Conservation (phyloP, 2,888 invertebrate genomes). For the Apotomis betuletana region DNA sequence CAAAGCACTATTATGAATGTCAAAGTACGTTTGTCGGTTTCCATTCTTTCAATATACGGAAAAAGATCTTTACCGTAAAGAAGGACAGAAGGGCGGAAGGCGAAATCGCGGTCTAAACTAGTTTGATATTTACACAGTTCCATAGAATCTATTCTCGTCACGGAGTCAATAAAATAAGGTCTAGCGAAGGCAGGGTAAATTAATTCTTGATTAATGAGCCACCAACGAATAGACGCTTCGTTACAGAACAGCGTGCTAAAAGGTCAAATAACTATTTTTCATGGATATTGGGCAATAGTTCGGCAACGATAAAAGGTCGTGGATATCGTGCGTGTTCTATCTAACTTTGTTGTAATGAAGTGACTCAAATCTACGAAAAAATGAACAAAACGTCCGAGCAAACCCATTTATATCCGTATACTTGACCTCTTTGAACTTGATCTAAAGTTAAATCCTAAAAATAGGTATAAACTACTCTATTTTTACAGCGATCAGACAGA, state of each 20-base stretch:
- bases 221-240: constrained; percentile 14
- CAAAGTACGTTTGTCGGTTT: no score
- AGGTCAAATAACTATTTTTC: constrained; percentile 35
- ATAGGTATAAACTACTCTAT: no score
- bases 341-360: no score
- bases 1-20: no score
- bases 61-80: neutral
- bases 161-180: constrained; percentile 20
- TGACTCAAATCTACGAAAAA: no score
- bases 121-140: neutral
- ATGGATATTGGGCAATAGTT: constrained; percentile 26
- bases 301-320: constrained; percentile 9
- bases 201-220: constrained; percentile 25
- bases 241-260: constrained; percentile 12
- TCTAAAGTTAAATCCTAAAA: no score
- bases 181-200: constrained; percentile 23
- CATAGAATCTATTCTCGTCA: neutral
- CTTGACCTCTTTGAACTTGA: no score
- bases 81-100: neutral
- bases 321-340: no score
- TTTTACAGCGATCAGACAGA: no score
- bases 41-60: no score
- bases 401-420: no score
- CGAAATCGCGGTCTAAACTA: neutral
- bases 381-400: no score